Conservation (phyloP, 2,797 vertebrate genomes). For the Ptychadena robeensis region DNA sequence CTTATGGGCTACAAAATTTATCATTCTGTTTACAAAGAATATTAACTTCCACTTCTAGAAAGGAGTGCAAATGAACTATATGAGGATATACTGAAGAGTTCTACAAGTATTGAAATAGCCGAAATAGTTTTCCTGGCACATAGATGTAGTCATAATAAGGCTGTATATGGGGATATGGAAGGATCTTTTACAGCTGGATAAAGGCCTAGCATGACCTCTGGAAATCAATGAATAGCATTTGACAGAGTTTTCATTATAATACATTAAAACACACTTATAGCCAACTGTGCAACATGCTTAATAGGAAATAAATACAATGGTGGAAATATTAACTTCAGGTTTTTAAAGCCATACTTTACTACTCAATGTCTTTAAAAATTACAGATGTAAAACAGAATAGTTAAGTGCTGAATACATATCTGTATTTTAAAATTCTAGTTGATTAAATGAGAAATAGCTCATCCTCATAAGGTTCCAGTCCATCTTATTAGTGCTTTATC, state of each 20-base stretch:
- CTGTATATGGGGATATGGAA: neutral
- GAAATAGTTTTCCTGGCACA: neutral
- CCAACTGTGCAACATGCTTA: neutral
- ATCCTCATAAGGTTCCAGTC: too few species aligned
- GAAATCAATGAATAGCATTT: neutral
- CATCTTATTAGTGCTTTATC: too few species aligned
- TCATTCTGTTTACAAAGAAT: conserved; percentile 53
- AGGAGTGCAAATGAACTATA: conserved; percentile 20
- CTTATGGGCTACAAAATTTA: conserved; percentile 41
- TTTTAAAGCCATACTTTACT: too few species aligned
- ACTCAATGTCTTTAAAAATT: too few species aligned
- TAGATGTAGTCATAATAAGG: neutral
- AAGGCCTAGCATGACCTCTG: neutral
- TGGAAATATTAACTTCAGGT: too few species aligned
- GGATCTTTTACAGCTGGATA: neutral
- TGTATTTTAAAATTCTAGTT: too few species aligned
- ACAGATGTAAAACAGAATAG: too few species aligned
- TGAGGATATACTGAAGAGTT: neutral
- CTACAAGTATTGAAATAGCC: neutral
- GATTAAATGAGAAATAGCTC: too few species aligned
- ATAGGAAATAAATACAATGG: too few species aligned
- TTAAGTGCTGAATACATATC: too few species aligned
- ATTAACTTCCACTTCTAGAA: conserved; percentile 27
- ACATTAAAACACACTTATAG: neutral
- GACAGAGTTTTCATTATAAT: neutral